Base-by-base conservation (phyloP, 1,140 invertebrate genomes). In the Drosophila cardini region DNA sequence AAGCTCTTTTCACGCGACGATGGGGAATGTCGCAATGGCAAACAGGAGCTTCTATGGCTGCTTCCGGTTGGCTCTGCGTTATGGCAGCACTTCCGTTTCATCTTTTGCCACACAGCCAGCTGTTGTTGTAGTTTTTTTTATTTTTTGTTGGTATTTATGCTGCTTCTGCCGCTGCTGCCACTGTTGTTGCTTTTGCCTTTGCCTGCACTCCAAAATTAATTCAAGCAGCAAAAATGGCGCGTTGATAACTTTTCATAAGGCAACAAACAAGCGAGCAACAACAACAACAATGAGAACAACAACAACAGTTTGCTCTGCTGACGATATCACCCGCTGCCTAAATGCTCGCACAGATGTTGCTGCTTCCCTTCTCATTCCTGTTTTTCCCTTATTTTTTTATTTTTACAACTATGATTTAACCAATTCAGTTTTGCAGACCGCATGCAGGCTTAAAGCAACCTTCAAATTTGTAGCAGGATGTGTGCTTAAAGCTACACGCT, bases 221-320 rank as follows among this genome's bases (percentile, higher is more conserved):
- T 89, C 83, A 83, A 87, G 83, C 79, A 79, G 76, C 79, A 89
- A 79, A 87, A 89, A 76, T 87, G 76, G 83, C 68, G 84, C 83
- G 77, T 65, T 64, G 76, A 80, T 84, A 85, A 77, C 68, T 80
- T 84, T 80, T 32, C 36, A 30, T n/a, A 36, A 62, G 53, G 52
- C 68, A 63, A 40, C 68, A 43, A 62, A 18, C 30, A 50, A 8
- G 43, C n/a, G 45, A 3, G 5, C 21, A 26, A 26, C 21, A 26
- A 26, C 21, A 26, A 26, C 21, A 26, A 26, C 21, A 26, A 26
- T 26, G 5, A 3, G 4, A 26, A 26, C 21, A 26, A 15, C 16
- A 45, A 50, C 45, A 21, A 57, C 43, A 21, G 32, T 11, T 3
- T 21, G 18, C 16, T 11, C 18, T 55, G 52, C 21, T 7, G 55